Evolutionary conservation across 30 jellyfish, hydroid and myxozoan genomes (phyloP), one percentile per base, ranked within the genome.

Genomic region (Cassiopea andromeda): DNA sequence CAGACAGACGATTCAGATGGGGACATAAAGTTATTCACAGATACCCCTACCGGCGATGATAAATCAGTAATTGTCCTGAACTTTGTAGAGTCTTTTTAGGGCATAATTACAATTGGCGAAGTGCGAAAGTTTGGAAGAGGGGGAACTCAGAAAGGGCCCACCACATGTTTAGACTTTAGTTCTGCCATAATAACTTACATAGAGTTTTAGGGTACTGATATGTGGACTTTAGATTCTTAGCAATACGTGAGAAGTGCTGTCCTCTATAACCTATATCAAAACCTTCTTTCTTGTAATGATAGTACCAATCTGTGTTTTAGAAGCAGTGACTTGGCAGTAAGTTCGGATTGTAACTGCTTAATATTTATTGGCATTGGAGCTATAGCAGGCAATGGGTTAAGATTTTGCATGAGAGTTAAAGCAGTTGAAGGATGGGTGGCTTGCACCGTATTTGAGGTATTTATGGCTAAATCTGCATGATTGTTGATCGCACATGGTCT

Each of bases 41-140:
- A 27, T 47, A 45, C 12, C 27, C 92, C 97, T 4, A 19, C 47
- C 15, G 97, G 97, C 14, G 88, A 89, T 1, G 97, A 89, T 1
- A 80, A 88, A 59, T 89, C 89, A 27, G 38, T 27, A 27, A 27
- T 27, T 27, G 38, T 27, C 38, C 38, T 27, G 38, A 27, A 27
- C 38, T 27, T 27, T 0, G 87, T 57, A 4, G 49, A 27, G 54
- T 44, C 81, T 75, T 49, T 60, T 85, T 85, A 14, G 93, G 93
- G 38, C 13, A 75, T 76, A 1, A 67, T 75, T 44, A 87, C 87
- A 45, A 85, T 68, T 1, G 72, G 91, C 15, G 91, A 82, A 44
- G 82, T 64, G 27, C 27, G 73, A 14, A 64, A 64, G 27, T 7
- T 64, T 4, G 73, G 43, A 2, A 64, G 27, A 14, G 73, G 73